Evolutionary conservation across 2,888 invertebrate genomes (phyloP), one percentile per base, ranked within the genome.

Genomic region (Embidobia sp.): DNA sequence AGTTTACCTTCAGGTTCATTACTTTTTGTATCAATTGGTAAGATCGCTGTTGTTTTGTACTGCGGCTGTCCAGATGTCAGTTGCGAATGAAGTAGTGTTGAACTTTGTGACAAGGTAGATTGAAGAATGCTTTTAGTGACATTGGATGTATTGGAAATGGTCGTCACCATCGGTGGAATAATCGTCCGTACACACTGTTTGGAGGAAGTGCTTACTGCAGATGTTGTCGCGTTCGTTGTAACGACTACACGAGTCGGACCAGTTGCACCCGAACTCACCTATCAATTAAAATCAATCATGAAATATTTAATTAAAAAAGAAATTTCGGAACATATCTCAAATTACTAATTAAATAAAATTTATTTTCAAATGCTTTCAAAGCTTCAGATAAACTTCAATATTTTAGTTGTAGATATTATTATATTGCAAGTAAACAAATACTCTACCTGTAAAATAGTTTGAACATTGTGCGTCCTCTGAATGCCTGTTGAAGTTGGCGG

Each of bases 101-200:
- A 82, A 2, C 88, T 83, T 69, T 89, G 89, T 4, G 89, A 89
- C 22, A 89, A 79, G 1, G 89, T 89, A 0, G 89, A 88, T 48
- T 89, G 89, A 1, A 89, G 81, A 67, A 89, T 89, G 26, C 87
- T 88, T 3, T 88, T 85, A 0, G 85, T 87, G 4, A 86, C 86
- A 63, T 81, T 87, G 11, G 87, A 80, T n/a, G 83, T 80, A 15
- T 80, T 85, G 15, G 83, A 19, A 10, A 79, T 80, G 1, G 82
- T 81, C 7, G 83, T 84, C 1, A 79, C 79, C 61, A 84, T 82
- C 2, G 85, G 84, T 18, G 88, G 85, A 26, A 84, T 83, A n/a
- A 85, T 82, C 0, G 87, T 85, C 46, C 85, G 74, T 3, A 81
- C 81, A 19, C 84, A 85, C 37, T 86, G 86, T 77, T 85, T 83